These are phyloP conservation scores for Pilophorus perplexus DNA, from an alignment of 2,888 invertebrate species.

Conservation along the genomic window DNA sequence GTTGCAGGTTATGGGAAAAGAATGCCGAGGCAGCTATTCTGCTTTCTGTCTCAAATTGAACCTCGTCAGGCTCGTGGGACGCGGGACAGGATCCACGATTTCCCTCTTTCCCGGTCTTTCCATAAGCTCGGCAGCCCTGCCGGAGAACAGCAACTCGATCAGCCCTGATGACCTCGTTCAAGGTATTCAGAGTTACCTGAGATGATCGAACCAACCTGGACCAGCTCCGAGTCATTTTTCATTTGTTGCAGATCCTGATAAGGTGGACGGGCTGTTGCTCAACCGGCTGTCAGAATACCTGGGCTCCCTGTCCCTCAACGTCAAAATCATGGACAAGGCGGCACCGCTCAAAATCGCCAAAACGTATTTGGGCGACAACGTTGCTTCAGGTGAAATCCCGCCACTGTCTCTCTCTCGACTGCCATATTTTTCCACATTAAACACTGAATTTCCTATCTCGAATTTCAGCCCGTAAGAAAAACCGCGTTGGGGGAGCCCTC, in stretches of 20 bases:
- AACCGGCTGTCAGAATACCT: slow-evolving; percentile 69
- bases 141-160: slow-evolving; percentile 3
- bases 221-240: neutral
- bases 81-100: slow-evolving; percentile 67
- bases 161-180: neutral
- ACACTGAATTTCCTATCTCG: too few relatives aligned
- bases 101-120: slow-evolving; percentile 71
- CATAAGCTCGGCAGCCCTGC: slow-evolving; percentile 59
- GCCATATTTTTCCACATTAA: too few relatives aligned
- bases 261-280: slow-evolving; percentile 69
- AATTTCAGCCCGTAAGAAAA: slow-evolving; percentile 49
- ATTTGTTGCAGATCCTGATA: slow-evolving; percentile 55
- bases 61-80: slow-evolving; percentile 72
- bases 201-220: neutral
- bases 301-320: slow-evolving; percentile 69
- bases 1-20: slow-evolving; percentile 51
- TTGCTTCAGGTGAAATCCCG: slow-evolving; percentile 15
- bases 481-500: slow-evolving; percentile 52
- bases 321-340: slow-evolving; percentile 62
- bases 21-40: slow-evolving; percentile 63
- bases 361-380: slow-evolving; percentile 41
- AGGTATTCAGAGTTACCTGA: neutral
- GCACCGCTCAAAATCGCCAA: slow-evolving; percentile 47
- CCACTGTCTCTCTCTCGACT: too few relatives aligned
- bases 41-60: slow-evolving; percentile 76